Evolutionary conservation across 1,140 invertebrate genomes (phyloP), one percentile per base, ranked within the genome.

Genomic region (Cotesia chilonis): DNA sequence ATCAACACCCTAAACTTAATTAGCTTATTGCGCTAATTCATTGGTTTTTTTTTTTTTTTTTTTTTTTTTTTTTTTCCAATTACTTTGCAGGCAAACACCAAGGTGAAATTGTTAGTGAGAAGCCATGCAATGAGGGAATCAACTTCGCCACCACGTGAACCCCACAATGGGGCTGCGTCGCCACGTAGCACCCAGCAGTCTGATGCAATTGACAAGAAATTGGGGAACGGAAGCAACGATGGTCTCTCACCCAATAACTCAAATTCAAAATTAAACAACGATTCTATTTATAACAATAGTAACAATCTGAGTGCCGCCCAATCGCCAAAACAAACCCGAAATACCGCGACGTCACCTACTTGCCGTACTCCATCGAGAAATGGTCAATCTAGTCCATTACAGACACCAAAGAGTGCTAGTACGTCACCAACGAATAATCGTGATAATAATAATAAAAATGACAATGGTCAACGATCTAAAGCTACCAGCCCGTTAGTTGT

Each of bases 111-210:
- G 81, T 87, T 96, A 76, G 93, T 95, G 35, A 90, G 95, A 80
- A 96, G 94, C 79, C 94, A 95, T 89, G 95, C 95, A 72, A 93
- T 96, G 87, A 90, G 93, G 80, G 95, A 96, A 86, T 92, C 94
- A 73, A 91, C 93, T 67, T 96, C 94, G 35, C 94, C 95, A 12
- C 94, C 94, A 51, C 90, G 93, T 75, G 91, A 93, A 76, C 88
- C 90, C 67, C 80, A 90, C 88, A 71, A 89, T 88, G 64, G 78
- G 75, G 81, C 78, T 28, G 67, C 82, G 17, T 84, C 79, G 74
- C 84, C 82, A 75, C 87, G 85, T 71, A 84, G 80, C 74, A 80
- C 77, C 14, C 80, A 84, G 28, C 79, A 77, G 63, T 55, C 74
- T 47, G 80, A 84, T 67, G 74, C 70, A 36, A 52, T 57, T 41